A percentile compares a stretch with the other conserved stretches of the same genome.
Conservation (phyloP, 2,888 invertebrate species). For the Thera britannica region DNA sequence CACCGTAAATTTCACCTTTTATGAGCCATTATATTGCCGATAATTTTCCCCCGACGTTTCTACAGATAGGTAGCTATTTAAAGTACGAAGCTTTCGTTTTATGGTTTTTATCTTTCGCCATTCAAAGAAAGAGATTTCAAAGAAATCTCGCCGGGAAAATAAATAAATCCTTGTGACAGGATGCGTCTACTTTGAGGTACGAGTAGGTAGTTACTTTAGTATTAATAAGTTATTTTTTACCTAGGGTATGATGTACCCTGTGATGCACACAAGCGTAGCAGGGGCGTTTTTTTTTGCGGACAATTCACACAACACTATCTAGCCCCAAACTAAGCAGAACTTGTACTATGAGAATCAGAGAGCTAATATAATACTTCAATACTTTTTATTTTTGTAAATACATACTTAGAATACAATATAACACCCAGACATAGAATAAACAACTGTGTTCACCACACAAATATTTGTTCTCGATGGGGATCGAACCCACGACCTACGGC, state of each 20-base stretch:
- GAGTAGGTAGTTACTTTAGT: not conserved
- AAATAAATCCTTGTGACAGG: not conserved
- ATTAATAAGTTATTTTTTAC: not conserved
- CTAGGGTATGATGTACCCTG: not conserved
- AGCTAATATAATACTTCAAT: no score
- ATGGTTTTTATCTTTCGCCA: slow-evolving; percentile 35
- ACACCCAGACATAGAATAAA: no score
- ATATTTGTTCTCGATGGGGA: no score
- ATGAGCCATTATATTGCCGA: slow-evolving; percentile 74
- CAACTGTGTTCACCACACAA: no score
- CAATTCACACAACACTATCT: no score
- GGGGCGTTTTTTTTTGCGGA: not conserved
- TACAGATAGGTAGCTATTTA: slow-evolving; percentile 52
- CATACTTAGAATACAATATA: no score
- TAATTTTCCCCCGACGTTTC: slow-evolving; percentile 55
- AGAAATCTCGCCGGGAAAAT: not conserved
- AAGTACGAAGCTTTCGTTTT: slow-evolving; percentile 46
- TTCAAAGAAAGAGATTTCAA: slow-evolving; percentile 14
- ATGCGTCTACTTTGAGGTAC: not conserved
- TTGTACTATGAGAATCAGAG: no score
- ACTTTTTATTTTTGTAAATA: no score
- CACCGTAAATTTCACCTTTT: slow-evolving; percentile 75
- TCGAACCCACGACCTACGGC: no score
- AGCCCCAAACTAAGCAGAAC: no score
- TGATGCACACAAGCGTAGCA: not conserved